These are phyloP conservation scores for Parthenolecanium corni DNA, from an alignment of 2,888 invertebrate species.

Conservation along the genomic window DNA sequence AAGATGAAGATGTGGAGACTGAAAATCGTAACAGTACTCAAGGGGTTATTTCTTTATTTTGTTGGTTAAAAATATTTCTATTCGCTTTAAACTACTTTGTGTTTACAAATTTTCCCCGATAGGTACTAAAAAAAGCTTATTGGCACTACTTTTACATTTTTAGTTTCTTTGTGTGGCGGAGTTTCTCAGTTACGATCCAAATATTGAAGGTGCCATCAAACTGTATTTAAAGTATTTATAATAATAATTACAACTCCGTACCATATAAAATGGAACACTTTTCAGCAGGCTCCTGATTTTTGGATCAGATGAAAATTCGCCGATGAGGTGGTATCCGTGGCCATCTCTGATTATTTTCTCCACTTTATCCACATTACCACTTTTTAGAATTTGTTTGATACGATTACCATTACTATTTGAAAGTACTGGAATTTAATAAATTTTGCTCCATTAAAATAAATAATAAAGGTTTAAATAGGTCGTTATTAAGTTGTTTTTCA, in stretches of 20 bases:
- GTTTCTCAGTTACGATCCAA: too few relatives aligned
- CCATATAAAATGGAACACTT: slow-evolving; percentile 56
- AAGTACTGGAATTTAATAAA: slow-evolving; percentile 38
- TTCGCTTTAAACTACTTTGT: too few relatives aligned
- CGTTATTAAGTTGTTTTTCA: not conserved
- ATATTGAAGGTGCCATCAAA: too few relatives aligned
- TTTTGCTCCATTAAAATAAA: not conserved
- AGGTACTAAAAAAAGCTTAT: too few relatives aligned
- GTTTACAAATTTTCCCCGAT: too few relatives aligned
- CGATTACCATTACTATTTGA: slow-evolving; percentile 45
- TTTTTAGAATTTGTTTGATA: slow-evolving; percentile 46
- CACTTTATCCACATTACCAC: slow-evolving; percentile 53
- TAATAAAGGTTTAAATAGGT: not conserved
- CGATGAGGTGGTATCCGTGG: slow-evolving; percentile 53
- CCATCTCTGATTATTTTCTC: slow-evolving; percentile 57
- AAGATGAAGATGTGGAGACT: too few relatives aligned
- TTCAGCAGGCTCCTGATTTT: slow-evolving; percentile 53
- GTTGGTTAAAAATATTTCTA: too few relatives aligned
- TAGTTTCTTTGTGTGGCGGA: too few relatives aligned
- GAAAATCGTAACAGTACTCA: too few relatives aligned
- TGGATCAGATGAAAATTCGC: slow-evolving; percentile 51
- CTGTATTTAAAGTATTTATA: not conserved
- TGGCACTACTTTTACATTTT: too few relatives aligned
- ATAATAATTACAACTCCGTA: slow-evolving; percentile 37
- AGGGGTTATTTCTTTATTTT: too few relatives aligned